Percentiles rank a stretch among this genome's conserved stretches.
phyloP scores from a whole-genome alignment of 2,888 invertebrate species.

The Leptopterna dolabrata region DNA sequence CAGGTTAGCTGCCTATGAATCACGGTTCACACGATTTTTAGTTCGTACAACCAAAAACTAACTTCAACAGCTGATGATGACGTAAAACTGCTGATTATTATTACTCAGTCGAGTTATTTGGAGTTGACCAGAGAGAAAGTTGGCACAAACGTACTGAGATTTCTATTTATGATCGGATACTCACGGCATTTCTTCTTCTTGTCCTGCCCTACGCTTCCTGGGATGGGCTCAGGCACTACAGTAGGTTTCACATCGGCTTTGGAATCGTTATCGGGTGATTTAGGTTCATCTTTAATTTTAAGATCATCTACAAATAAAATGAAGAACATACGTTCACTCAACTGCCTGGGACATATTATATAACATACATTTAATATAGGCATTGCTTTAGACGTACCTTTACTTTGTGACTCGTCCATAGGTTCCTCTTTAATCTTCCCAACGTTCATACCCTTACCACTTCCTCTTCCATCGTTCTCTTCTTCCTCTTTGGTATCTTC shows the following conservation, averaged over 20 bases:
- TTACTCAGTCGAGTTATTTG: too few species aligned
- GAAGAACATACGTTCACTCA: not conserved
- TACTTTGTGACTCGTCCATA: constrained; percentile 69
- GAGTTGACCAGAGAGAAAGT: too few species aligned
- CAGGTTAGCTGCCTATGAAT: too few species aligned
- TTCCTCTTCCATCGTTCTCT: constrained; percentile 74
- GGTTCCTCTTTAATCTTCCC: constrained; percentile 74
- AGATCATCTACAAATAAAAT: constrained; percentile 69
- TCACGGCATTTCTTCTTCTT: constrained; percentile 77
- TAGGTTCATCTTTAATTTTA: constrained; percentile 72
- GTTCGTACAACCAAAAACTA: too few species aligned
- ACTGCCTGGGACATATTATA: too few species aligned
- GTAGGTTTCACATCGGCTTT: constrained; percentile 73
- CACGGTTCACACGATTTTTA: too few species aligned
- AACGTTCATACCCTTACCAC: constrained; percentile 73
- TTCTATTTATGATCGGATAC: constrained; percentile 64
- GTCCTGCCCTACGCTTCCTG: constrained; percentile 59
- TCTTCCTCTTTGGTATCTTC: constrained; percentile 69
- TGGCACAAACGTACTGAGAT: too few species aligned
- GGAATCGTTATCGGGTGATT: constrained; percentile 67
- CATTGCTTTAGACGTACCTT: constrained; percentile 61
- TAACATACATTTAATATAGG: too few species aligned
- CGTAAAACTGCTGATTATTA: too few species aligned
- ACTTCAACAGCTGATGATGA: too few species aligned
- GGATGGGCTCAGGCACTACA: constrained; percentile 62